Conservation (phyloP, 2,888 invertebrate genomes). For the Notodonta ziczac region DNA sequence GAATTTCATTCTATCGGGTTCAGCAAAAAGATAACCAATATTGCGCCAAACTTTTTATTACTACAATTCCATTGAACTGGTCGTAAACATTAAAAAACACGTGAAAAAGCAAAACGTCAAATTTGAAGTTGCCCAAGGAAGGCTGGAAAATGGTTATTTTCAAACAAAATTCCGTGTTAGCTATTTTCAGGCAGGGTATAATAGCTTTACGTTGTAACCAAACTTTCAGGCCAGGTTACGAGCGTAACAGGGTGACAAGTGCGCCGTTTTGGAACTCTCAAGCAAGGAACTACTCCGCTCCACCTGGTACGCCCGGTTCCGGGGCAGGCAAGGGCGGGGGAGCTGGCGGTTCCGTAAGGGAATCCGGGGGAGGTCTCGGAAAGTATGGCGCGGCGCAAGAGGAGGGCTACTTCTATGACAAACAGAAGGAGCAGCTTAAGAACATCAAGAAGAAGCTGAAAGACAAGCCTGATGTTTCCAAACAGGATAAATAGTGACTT, state of each 20-base stretch:
- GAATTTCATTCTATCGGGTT: too few species aligned
- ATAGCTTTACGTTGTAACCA: not conserved
- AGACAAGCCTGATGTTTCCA: slow-evolving; percentile 23
- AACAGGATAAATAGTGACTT: slow-evolving; percentile 12
- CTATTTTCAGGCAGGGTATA: not conserved
- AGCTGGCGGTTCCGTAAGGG: slow-evolving; percentile 58
- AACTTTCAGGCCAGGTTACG: not conserved
- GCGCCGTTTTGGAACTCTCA: not conserved
- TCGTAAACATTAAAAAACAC: not conserved
- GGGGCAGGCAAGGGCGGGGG: slow-evolving; percentile 67
- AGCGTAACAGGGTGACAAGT: not conserved
- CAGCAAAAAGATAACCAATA: too few species aligned
- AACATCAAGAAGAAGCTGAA: slow-evolving; percentile 56
- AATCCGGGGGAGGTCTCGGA: slow-evolving; percentile 63
- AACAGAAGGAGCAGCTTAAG: slow-evolving; percentile 57
- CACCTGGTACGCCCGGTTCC: slow-evolving; percentile 48
- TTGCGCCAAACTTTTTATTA: too few species aligned
- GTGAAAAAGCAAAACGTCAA: slow-evolving; percentile 1
- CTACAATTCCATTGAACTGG: not conserved
- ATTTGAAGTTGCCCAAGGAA: slow-evolving; percentile 4
- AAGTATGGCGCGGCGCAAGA: slow-evolving; percentile 62
- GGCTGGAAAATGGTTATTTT: not conserved
- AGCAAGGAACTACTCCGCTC: slow-evolving; percentile 20
- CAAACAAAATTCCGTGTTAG: not conserved
- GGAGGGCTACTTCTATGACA: slow-evolving; percentile 66